Base-by-base conservation (phyloP, 2,888 invertebrate species). In the Euplagia quadripunctaria region DNA sequence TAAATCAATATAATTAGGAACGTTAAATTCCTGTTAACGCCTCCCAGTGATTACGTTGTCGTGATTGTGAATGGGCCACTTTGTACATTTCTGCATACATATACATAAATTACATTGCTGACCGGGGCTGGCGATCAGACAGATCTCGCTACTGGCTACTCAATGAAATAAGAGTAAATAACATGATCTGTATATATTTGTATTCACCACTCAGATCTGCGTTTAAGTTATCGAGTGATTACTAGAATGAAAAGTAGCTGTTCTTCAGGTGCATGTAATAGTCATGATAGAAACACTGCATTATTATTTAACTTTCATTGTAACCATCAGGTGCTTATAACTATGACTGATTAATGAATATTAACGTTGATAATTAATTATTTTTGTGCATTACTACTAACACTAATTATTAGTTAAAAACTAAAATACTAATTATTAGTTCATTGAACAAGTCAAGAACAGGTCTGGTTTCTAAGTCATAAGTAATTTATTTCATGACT, bases 1-100 rank as follows among this genome's bases (percentile, higher is more conserved):
- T 89, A 89, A 89, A 88, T 89, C 86, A 88, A 87, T 89, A 87
- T 87, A 89, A 89, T 89, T 88, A 87, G 85, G 84, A 74, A 84
- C 79, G 85, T 83, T 80, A 86, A 83, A 85, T 83, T 84, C 83
- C 84, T 84, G 86, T 87, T 88, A 86, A 87, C 89, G 85, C 89
- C 85, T 88, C 86, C 78, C 76, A 72, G 79, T 80, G 76, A 85
- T 86, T 85, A 84, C 85, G 85, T 80, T 72, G 77, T 84, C 79
- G 86, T 84, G 85, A 85, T 85, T 82, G 85, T 84, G 85, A 84
- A 84, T 80, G 78, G 76, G 82, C 84, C 84, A 84, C 85, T 84
- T 84, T 85, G 84, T 84, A 85, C 85, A 84, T 82, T 80, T 82
- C 83, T 85, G 87, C 87, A 88, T 88, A 86, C 78, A 85, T 88